A percentile compares a stretch with the other conserved stretches of the same genome.
phyloP scores from a whole-genome alignment of 2,113 vertebrate species.

The Amphilophus citrinellus region DNA sequence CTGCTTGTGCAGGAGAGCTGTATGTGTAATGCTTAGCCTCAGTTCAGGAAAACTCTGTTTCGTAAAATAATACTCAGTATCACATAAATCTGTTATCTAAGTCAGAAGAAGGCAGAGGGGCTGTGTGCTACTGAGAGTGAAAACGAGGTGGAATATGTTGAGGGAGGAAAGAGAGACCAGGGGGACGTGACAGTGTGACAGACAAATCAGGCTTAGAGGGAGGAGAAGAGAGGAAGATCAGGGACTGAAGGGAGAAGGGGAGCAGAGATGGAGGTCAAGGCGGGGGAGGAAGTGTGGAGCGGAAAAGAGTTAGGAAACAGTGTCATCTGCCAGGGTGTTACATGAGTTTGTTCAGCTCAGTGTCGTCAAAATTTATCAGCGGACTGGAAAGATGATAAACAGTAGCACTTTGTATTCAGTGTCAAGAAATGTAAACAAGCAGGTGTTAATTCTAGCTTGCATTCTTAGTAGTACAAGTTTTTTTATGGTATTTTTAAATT shows the following conservation, averaged over 20 bases:
- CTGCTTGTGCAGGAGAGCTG: slow-evolving; percentile 15
- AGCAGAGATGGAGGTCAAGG: slow-evolving; percentile 32
- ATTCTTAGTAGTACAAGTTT: not conserved
- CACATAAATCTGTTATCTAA: slow-evolving; percentile 26
- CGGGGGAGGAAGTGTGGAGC: not conserved
- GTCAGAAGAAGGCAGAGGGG: not conserved
- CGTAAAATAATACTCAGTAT: not conserved
- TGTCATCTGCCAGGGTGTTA: slow-evolving; percentile 23
- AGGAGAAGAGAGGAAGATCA: slow-evolving; percentile 21
- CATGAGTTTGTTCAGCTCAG: slow-evolving; percentile 17
- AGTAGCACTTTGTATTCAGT: not conserved
- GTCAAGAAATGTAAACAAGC: not conserved
- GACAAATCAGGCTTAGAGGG: slow-evolving; percentile 37
- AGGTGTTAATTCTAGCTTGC: not conserved
- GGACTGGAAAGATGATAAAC: slow-evolving; percentile 33
- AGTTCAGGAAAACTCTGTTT: slow-evolving; percentile 12
- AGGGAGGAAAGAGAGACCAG: not conserved
- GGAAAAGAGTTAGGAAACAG: slow-evolving; percentile 24
- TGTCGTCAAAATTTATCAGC: slow-evolving; percentile 32
- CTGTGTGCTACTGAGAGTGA: not conserved
- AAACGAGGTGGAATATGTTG: not conserved
- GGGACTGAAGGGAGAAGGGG: slow-evolving; percentile 4
- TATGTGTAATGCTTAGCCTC: slow-evolving; percentile 12
- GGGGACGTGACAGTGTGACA: slow-evolving; percentile 35
- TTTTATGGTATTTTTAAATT: not conserved